Evolutionary conservation across 2,888 invertebrate species (phyloP), one percentile per base, ranked within the genome.

Genomic region (Brenthis hecate): DNA sequence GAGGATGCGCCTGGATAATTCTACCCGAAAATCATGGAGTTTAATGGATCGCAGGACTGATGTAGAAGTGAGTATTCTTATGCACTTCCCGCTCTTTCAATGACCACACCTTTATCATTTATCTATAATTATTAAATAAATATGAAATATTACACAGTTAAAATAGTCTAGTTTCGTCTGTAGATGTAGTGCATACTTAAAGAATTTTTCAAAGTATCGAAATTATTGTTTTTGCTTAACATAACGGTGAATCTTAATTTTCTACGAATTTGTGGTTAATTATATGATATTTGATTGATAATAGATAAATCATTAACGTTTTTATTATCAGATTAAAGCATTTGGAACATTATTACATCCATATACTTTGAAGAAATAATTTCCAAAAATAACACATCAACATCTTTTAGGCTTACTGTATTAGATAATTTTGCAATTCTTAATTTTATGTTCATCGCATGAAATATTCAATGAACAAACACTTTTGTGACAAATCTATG

Each of bases 41-140:
- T 78, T 93, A 65, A 90, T 91, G 81, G 92, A 91, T 73, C 81
- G 86, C 57, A 88, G 82, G 73, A 87, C 91, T 0, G 92, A 92
- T 79, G 85, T 87, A 73, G 91, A 91, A 84, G 93, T 92, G 77
- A 81, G 81, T 73, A 71, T 36, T 36, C 36, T 8, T 32, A 6
- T 36, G 8, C 14, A 53, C 6, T 85, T 87, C 84, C 86, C 89
- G 87, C 86, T 84, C 74, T 86, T 87, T 87, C 81, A 60, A 65
- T 68, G 65, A 73, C 72, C 66, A 69, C 66, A 71, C 63, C 50
- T 64, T 47, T 48, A 2, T 53, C 6, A 5, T 13, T 63, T 57
- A 19, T 6, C 14, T 6, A 11, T 63, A 11, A 43, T 58, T 53
- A 50, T 50, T 50, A 32, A 50, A 28, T 8, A 60, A 32, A 60